Evolutionary conservation across 1,140 invertebrate genomes (phyloP), one percentile per base, ranked within the genome.

Genomic region (Sweltsa coloradensis): DNA sequence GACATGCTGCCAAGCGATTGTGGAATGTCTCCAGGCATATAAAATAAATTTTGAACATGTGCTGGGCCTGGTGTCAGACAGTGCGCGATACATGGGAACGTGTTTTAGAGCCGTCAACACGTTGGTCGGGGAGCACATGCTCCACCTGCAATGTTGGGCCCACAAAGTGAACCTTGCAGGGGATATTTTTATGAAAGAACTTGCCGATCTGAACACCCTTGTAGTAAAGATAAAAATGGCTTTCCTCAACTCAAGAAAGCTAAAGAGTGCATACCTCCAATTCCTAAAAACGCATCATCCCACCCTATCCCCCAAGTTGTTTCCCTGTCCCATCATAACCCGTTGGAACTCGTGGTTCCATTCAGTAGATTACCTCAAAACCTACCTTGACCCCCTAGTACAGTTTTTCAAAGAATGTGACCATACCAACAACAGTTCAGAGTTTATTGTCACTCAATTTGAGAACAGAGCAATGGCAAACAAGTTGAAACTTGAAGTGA

Each of bases 81-180:
- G 16, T 37, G 36, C 36, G 18, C 18, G 36, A 22, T 37, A 37
- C 23, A 37, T 37, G n/a, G 36, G 36, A 22, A 37, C 36, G 23
- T 37, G 36, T 37, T 37, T 37, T 37, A 37, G 16, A 37, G 36
- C 36, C 18, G 16, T 37, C 7, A 5, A 37, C 16, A 37, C 23
- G 18, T 22, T 37, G 18, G 16, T 11, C 7, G 36, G 36, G 18
- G 36, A n/a, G 36, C 36, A 37, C 36, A 4, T 37, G 7, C 18
- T 37, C 23, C 36, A 37, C 23, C 23, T 37, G 36, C 36, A 37
- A 37, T 37, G 36, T 22, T 37, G 36, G 36, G 36, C 36, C 36
- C 36, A 37, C 36, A 37, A 37, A 37, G 36, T 37, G n/a, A 37
- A 5, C 36, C 36, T 37, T 37, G 36, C 23, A 19, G 36, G 4